phyloP scores from a whole-genome alignment of 1,140 invertebrate species.

The Panagrolaimus sp. region DNA sequence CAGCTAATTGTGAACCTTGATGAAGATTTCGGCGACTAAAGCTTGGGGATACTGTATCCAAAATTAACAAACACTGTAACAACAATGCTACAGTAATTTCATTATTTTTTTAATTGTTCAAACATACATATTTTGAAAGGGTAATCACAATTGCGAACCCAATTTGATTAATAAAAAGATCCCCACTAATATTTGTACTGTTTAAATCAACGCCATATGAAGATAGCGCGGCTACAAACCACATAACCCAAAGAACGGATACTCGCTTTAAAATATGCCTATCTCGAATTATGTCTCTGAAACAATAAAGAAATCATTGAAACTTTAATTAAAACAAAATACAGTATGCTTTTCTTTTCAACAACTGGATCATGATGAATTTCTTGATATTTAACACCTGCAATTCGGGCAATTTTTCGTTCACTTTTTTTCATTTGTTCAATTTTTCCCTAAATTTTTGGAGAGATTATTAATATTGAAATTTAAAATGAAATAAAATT shows the following conservation, averaged over 20 bases:
- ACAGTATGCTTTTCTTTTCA: background rate
- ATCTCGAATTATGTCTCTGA: background rate
- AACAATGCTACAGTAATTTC: background rate
- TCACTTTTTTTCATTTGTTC: conserved; percentile 6
- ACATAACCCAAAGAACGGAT: conserved; percentile 2
- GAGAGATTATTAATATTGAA: too few species aligned
- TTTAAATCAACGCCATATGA: conserved; percentile 7
- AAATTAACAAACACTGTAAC: background rate
- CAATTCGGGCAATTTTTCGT: background rate
- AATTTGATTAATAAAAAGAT: conserved; percentile 15
- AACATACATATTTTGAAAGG: background rate
- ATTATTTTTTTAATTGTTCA: background rate
- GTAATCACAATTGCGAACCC: background rate
- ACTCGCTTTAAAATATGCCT: background rate
- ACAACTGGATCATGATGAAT: background rate
- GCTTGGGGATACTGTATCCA: background rate
- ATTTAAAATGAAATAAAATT: too few species aligned
- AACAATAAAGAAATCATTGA: background rate
- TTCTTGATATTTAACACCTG: background rate
- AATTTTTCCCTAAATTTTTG: background rate
- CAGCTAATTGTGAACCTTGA: background rate
- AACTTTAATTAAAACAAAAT: background rate
- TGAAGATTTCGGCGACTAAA: conserved; percentile 12
- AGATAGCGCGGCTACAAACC: conserved; percentile 6
- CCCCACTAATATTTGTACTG: background rate